Percentiles rank a stretch among this genome's conserved stretches.
Conservation (phyloP, 2,888 invertebrate species). For the Aphodius sticticus region DNA sequence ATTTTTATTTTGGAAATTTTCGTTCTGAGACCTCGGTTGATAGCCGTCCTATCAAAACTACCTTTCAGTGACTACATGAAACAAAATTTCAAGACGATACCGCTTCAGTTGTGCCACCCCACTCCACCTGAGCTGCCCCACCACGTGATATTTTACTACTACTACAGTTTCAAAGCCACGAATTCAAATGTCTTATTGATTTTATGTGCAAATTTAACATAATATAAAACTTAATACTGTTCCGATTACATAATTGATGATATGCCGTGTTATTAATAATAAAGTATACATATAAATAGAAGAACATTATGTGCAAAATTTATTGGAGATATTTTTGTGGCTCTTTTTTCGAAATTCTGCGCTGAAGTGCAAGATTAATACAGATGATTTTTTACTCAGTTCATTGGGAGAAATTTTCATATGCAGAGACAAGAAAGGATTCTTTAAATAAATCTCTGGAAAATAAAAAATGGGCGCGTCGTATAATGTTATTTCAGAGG, state of each 20-base stretch:
- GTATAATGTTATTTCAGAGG: too few species aligned
- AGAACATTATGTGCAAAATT: too few species aligned
- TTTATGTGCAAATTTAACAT: too few species aligned
- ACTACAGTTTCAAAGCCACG: background rate
- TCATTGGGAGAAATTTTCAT: background rate
- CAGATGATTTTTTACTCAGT: background rate
- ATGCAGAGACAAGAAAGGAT: background rate
- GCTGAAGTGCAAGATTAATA: background rate
- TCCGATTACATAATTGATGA: too few species aligned
- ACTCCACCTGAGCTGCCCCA: background rate
- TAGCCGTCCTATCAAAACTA: background rate
- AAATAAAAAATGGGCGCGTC: too few species aligned
- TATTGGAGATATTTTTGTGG: background rate
- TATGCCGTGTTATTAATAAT: too few species aligned
- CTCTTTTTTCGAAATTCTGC: background rate
- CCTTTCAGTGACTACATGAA: background rate
- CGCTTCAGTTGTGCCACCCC: background rate
- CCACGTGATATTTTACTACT: background rate
- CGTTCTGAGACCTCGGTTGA: background rate
- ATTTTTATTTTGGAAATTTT: background rate
- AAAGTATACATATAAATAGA: too few species aligned
- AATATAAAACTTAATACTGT: too few species aligned
- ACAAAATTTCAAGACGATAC: background rate
- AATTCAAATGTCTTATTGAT: background rate
- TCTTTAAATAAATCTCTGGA: background rate